Base-by-base conservation (phyloP, 2,797 vertebrate species). In the Onychomys torridus region DNA sequence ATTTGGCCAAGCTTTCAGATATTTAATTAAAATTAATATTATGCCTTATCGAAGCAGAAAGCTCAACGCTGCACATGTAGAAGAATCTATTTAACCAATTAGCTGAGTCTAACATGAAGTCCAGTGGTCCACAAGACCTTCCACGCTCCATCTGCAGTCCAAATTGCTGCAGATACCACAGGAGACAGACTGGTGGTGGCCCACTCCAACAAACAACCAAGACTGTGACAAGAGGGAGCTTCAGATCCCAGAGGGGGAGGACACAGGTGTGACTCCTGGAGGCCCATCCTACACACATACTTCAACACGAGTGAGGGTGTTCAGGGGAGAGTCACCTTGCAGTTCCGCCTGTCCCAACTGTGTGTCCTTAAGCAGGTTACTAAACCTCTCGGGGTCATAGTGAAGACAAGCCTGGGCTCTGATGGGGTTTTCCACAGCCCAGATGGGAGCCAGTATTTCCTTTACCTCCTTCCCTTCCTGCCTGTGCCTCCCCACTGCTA, bases 1-100 rank as follows among this genome's bases (percentile, higher is more conserved):
- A 98, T 98, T 98, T 98, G 98, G 96, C 98, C 93, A 98, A 97
- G 90, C 94, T 97, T 97, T 97, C 96, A 95, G 97, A 98, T 97
- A 96, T 98, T 98, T 98, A 98, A 99, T 99, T 98, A 98, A 98
- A 99, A 99, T 99, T 98, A 99, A 98, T 98, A 98, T 98, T 97
- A 98, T 93, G 97, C 95, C 98, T 98, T 98, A 98, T 98, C 94
- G 83, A 96, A 98, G 97, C 95, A 3, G 96, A 98, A 98, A 98
- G 98, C 97, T 97, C 98, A 97, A 97, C 77, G 77, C 98, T 91
- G 96, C 94, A 96, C 97, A 91, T 97, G 98, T 98, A 98, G 98
- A 97, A 95, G 98, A 98, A 99, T 98, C 98, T 98, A 98, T 98
- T 98, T 98, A 98, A 98, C 97, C 98, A 98, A 98, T 99, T 99